phyloP scores from a whole-genome alignment of 2,113 vertebrate genomes.

The Prionailurus viverrinus region DNA sequence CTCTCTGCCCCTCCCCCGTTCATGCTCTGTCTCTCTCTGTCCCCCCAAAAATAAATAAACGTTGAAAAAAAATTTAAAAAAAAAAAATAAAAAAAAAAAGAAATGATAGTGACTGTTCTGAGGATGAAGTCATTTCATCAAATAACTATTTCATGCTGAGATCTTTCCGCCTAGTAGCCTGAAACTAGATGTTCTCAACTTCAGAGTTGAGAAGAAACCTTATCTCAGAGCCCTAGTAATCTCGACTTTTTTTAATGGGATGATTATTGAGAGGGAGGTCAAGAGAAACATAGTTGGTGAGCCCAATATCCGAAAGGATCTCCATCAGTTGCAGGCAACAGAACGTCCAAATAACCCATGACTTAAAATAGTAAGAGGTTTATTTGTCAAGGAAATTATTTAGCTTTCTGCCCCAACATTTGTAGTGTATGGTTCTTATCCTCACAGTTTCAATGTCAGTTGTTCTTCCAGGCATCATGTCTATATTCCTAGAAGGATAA shows the following conservation, averaged over 20 bases:
- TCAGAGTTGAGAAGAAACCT: background rate
- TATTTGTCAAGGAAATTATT: background rate
- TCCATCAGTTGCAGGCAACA: background rate
- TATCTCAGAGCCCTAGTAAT: background rate
- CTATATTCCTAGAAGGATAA: background rate
- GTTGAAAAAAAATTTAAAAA: too few species aligned
- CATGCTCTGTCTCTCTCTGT: too few species aligned
- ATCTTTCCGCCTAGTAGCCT: background rate
- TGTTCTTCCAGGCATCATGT: background rate
- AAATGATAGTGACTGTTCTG: background rate
- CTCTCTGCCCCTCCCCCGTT: too few species aligned
- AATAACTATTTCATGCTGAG: background rate
- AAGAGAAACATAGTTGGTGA: background rate
- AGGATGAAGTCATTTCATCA: background rate
- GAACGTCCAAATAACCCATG: background rate
- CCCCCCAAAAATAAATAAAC: too few species aligned
- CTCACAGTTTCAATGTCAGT: background rate
- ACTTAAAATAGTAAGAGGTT: background rate
- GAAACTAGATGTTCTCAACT: background rate
- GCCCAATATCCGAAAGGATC: background rate
- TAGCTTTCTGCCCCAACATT: background rate
- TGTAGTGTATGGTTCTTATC: background rate
- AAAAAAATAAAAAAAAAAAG: too few species aligned
- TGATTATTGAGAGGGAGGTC: background rate
- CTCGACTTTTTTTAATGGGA: background rate